Conservation (phyloP, 2,113 vertebrate genomes). For the Morone chrysops region DNA sequence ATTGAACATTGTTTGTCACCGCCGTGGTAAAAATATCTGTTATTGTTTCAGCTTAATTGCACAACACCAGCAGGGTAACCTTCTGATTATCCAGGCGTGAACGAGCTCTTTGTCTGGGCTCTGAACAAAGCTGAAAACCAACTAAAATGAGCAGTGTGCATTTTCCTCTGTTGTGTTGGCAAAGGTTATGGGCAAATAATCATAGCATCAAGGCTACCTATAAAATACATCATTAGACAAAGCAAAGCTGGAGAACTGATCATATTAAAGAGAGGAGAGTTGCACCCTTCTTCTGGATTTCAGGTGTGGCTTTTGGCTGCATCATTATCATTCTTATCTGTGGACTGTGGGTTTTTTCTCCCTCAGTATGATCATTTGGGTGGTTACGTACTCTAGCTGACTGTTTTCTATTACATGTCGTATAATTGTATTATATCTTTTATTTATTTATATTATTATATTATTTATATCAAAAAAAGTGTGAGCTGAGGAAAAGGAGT, state of each 20-base stretch:
- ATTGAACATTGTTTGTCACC: neutral
- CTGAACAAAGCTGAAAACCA: neutral
- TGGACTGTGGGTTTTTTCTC: neutral
- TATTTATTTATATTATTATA: too few relatives aligned
- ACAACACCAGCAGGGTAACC: constrained; percentile 12
- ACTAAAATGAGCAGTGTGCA: neutral
- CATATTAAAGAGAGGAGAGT: neutral
- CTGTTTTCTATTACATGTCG: neutral
- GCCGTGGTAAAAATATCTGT: neutral
- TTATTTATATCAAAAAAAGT: neutral
- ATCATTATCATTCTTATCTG: neutral
- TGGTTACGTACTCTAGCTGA: neutral
- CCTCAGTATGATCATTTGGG: neutral
- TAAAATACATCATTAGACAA: neutral
- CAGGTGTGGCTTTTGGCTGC: neutral
- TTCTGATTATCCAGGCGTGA: constrained; percentile 33
- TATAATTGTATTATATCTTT: neutral
- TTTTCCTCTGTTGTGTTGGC: neutral
- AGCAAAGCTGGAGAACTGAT: neutral
- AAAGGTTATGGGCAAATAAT: too few relatives aligned
- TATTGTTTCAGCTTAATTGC: constrained; percentile 27
- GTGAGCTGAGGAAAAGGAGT: neutral
- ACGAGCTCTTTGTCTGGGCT: constrained; percentile 13
- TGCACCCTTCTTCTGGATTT: neutral
- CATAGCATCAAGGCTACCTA: neutral